Conservation (phyloP, 1,140 invertebrate genomes). For the Alviniconcha marisindica region DNA sequence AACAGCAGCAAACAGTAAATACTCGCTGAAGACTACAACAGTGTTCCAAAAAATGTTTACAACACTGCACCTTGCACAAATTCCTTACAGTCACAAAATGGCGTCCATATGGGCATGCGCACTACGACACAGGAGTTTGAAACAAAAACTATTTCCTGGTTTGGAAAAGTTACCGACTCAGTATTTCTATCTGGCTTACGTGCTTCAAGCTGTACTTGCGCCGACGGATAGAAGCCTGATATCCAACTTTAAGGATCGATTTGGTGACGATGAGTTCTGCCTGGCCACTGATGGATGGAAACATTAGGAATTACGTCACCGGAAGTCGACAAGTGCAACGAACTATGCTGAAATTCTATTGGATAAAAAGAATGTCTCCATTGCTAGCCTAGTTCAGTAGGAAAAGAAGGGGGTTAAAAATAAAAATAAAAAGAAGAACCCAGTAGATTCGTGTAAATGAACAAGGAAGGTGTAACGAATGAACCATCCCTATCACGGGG, state of each 20-base stretch:
- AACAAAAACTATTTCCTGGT: conserved; percentile 45
- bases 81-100: conserved; percentile 48
- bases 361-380: conserved; percentile 32
- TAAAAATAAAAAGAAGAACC: background rate
- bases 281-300: conserved; percentile 23
- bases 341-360: conserved; percentile 42
- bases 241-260: background rate
- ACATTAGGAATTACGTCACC: conserved; percentile 57
- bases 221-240: background rate
- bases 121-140: conserved; percentile 33
- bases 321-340: conserved; percentile 45
- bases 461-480: background rate
- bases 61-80: conserved; percentile 31
- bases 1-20: background rate
- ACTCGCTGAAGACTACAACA: conserved; percentile 33
- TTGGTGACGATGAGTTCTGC: background rate
- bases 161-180: background rate
- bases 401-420: background rate
- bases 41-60: background rate
- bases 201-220: background rate
- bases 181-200: background rate
- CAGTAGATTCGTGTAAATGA: background rate
- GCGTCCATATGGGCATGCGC: conserved; percentile 56
- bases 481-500: background rate
- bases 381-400: background rate